Conservation (phyloP, 1,140 invertebrate genomes). For the Drosophila jambulina region DNA sequence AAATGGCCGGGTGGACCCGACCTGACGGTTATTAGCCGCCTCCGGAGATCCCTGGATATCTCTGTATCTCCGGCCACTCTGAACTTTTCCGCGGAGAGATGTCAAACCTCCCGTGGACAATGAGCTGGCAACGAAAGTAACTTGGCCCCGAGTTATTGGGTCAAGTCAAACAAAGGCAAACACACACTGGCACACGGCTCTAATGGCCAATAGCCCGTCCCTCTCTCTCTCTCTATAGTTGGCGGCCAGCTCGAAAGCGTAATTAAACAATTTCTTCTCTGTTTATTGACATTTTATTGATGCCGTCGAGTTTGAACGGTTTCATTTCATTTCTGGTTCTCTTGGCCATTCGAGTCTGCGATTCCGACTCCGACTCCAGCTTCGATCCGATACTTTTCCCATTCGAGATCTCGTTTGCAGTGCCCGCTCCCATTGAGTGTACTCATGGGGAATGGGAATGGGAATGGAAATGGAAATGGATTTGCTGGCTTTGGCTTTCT, state of each 20-base stretch:
- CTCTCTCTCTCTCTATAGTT: constrained; percentile 13
- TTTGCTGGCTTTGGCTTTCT: constrained; percentile 7
- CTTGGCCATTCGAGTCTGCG: constrained; percentile 15
- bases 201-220: constrained; percentile 49
- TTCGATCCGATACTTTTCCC: constrained; percentile 39
- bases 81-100: constrained; percentile 1
- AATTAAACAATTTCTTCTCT: constrained; percentile 77
- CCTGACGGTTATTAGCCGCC: constrained; percentile 60
- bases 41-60: not conserved
- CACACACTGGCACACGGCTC: constrained; percentile 19
- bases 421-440: constrained; percentile 36
- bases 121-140: constrained; percentile 63
- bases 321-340: constrained; percentile 51
- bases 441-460: constrained; percentile 18
- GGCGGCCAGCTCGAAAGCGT: constrained; percentile 74
- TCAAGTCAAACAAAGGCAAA: constrained; percentile 53
- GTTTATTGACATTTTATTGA: constrained; percentile 80
- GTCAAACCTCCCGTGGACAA: constrained; percentile 5
- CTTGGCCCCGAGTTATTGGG: constrained; percentile 65
- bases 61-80: constrained; percentile 4
- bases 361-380: constrained; percentile 18
- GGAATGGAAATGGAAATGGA: constrained; percentile 15
- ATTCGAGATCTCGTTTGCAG: constrained; percentile 39
- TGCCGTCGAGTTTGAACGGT: constrained; percentile 57
- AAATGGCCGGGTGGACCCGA: constrained; percentile 57